Percentiles rank a stretch among this genome's conserved stretches.
These are phyloP conservation scores for Pteruthius melanotis DNA, from an alignment of 2,113 vertebrate species.

Conservation along the genomic window DNA sequence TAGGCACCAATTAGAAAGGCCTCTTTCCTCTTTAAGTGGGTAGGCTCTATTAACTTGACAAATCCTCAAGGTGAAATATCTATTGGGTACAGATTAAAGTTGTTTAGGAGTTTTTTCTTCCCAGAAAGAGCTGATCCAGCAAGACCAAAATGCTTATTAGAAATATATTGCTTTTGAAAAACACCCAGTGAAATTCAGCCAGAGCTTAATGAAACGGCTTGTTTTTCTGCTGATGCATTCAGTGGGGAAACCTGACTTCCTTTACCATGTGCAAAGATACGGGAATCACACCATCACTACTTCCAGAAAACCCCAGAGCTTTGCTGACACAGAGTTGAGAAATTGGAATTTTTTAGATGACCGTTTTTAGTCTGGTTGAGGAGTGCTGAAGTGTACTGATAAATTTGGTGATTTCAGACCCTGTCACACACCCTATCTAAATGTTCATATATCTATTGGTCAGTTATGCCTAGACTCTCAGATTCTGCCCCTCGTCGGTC, in stretches of 20 bases:
- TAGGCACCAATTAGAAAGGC: slow-evolving; percentile 59
- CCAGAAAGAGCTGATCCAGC: slow-evolving; percentile 39
- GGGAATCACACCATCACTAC: not conserved
- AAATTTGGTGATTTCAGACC: not conserved
- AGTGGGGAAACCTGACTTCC: not conserved
- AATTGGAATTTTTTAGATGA: not conserved
- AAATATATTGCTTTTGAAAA: slow-evolving; percentile 38
- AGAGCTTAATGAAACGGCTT: slow-evolving; percentile 30
- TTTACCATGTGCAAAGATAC: not conserved
- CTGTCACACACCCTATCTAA: not conserved
- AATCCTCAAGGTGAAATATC: slow-evolving; percentile 52
- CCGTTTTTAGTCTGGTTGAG: not conserved
- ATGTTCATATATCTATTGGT: not conserved
- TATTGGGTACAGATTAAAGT: slow-evolving; percentile 49
- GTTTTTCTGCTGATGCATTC: slow-evolving; percentile 27
- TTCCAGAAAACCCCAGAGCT: not conserved
- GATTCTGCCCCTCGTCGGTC: not conserved
- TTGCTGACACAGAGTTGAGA: not conserved
- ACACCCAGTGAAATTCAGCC: slow-evolving; percentile 10
- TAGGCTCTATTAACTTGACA: slow-evolving; percentile 59
- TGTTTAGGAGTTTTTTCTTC: slow-evolving; percentile 37
- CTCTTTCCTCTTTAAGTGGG: slow-evolving; percentile 51
- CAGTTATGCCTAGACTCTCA: not conserved
- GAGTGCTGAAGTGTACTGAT: not conserved
- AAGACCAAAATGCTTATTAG: slow-evolving; percentile 34